Conservation (phyloP, 2,113 vertebrate genomes). For the Erythrocercus mccallii region DNA sequence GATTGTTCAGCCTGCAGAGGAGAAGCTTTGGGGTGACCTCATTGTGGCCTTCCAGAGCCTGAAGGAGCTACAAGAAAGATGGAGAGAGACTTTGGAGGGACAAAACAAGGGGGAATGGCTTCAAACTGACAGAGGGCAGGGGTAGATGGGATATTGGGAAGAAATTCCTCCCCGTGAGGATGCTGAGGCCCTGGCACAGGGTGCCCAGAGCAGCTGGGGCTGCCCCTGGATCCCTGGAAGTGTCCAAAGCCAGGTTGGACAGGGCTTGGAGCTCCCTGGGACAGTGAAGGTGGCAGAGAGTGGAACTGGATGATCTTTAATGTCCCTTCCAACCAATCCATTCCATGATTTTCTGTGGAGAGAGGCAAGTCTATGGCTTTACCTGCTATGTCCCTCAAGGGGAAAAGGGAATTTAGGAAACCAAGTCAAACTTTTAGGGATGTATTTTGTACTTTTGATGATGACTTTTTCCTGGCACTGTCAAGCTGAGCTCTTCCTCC, state of each 20-base stretch:
- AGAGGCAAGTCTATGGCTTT: neutral
- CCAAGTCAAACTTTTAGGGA: neutral
- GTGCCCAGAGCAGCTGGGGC: neutral
- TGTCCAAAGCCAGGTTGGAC: accelerated
- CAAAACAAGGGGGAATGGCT: neutral
- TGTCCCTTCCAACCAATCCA: neutral
- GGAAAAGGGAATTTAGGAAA: neutral
- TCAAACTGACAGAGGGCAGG: neutral
- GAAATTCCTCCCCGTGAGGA: accelerated
- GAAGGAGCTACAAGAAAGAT: neutral
- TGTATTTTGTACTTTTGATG: neutral
- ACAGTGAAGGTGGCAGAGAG: neutral
- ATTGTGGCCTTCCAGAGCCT: neutral
- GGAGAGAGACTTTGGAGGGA: neutral
- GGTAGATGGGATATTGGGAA: neutral
- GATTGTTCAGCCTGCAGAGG: neutral
- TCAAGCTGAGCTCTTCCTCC: neutral
- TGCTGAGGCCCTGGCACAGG: neutral
- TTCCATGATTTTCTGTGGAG: neutral
- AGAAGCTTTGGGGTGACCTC: neutral
- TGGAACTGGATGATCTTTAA: neutral
- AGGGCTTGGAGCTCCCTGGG: neutral
- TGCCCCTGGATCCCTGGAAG: neutral
- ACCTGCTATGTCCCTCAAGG: neutral
- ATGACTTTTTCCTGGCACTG: neutral